A percentile compares a stretch with the other conserved stretches of the same genome.
Evolutionary conservation across 1,140 invertebrate species (phyloP).

Genomic region (Penaeus vannamei): DNA sequence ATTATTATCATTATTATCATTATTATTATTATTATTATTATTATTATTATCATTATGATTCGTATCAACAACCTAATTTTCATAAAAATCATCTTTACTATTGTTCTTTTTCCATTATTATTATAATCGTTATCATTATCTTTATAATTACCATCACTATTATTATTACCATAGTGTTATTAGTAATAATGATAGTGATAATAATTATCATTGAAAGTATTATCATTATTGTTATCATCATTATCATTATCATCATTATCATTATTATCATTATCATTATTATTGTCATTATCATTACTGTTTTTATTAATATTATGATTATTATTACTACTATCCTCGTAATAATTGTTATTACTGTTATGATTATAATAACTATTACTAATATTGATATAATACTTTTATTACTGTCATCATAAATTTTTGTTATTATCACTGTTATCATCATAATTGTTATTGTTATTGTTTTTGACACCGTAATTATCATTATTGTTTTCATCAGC

Average conservation of each 20-base stretch:
- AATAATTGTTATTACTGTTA: not conserved
- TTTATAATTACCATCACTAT: not conserved
- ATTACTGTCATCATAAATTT: not conserved
- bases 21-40: no score
- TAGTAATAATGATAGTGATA: no score
- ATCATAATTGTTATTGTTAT: not conserved
- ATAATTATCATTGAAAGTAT: not conserved
- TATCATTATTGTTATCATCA: not conserved
- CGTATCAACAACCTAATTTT: no score
- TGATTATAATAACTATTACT: not conserved
- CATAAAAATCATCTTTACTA: no score
- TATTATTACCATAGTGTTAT: not conserved
- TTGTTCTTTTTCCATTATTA: no score
- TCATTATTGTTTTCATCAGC: not conserved
- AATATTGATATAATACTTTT: no score
- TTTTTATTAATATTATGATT: not conserved
- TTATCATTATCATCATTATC: not conserved
- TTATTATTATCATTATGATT: no score
- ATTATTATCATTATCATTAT: slow-evolving; percentile 16
- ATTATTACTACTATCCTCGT: not conserved
- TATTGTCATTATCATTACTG: not conserved
- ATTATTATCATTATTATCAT: no score
- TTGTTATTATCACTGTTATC: not conserved
- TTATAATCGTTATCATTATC: no score
- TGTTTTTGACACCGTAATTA: not conserved